Percentiles rank a stretch among this genome's conserved stretches.
Conservation (phyloP, 2,888 invertebrate genomes). For the Chymomyza fuscimana region DNA sequence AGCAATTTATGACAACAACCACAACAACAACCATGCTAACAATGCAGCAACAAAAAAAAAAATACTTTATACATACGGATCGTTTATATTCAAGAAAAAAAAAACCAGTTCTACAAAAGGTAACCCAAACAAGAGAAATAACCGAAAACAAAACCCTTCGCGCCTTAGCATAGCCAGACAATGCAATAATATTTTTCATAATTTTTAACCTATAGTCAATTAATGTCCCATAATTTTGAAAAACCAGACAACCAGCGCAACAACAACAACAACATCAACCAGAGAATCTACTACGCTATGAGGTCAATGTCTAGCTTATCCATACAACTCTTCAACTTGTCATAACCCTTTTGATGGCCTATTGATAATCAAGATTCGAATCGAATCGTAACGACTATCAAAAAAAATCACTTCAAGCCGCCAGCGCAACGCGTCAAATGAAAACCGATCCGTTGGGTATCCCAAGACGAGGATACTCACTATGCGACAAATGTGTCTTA, state of each 20-base stretch:
- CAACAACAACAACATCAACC: background rate
- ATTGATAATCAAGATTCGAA: conserved; percentile 45
- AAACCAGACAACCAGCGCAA: background rate
- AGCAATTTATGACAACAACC: conserved; percentile 33
- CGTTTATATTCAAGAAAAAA: conserved; percentile 21
- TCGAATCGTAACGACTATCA: conserved; percentile 29
- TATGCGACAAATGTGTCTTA: conserved; percentile 36
- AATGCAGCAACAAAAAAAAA: conserved; percentile 32
- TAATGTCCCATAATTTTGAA: conserved; percentile 76
- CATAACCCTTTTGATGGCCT: conserved; percentile 56
- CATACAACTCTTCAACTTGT: conserved; percentile 46
- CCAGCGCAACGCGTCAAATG: conserved; percentile 62
- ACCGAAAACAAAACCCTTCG: conserved; percentile 35
- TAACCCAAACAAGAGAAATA: conserved; percentile 19
- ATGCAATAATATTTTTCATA: conserved; percentile 76
- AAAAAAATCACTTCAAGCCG: conserved; percentile 40
- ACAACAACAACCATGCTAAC: conserved; percentile 37
- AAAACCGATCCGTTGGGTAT: conserved; percentile 56
- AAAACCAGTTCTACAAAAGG: conserved; percentile 67
- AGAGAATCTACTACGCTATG: background rate
- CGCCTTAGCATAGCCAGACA: conserved; percentile 54
- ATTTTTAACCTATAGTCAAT: conserved; percentile 70
- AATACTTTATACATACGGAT: conserved; percentile 5
- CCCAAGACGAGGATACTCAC: background rate
- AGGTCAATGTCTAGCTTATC: background rate